Percentiles rank a stretch among this genome's conserved stretches.
Evolutionary conservation across 2,113 vertebrate species (phyloP).

Genomic region (Gulo gulo): DNA sequence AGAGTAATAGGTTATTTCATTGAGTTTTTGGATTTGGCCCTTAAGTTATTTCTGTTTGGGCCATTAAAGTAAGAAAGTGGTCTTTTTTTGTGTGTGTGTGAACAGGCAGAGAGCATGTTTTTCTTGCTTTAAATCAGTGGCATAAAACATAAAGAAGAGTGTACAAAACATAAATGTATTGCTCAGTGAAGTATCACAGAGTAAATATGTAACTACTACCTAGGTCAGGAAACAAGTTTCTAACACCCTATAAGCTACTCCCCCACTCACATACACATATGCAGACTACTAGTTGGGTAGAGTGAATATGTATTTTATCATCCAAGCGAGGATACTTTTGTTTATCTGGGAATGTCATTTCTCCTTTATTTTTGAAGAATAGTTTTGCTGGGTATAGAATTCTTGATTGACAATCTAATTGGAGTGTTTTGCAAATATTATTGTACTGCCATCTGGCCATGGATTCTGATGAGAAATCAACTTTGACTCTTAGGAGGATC

Average conservation of each 20-base stretch:
- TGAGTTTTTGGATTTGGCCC: not conserved
- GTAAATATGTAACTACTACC: not conserved
- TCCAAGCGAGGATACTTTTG: not conserved
- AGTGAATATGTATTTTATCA: not conserved
- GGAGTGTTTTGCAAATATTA: not conserved
- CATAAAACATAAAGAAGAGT: not conserved
- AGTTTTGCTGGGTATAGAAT: slow-evolving; percentile 30
- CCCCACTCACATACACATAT: accelerated
- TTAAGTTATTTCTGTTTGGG: not conserved
- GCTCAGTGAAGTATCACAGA: not conserved
- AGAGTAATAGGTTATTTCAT: not conserved
- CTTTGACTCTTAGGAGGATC: not conserved
- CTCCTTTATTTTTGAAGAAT: not conserved
- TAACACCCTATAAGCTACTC: accelerated
- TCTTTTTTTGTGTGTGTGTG: not conserved
- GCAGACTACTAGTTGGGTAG: not conserved
- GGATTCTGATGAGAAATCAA: not conserved
- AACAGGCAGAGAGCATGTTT: not conserved
- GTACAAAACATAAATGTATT: not conserved
- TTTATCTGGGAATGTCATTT: not conserved
- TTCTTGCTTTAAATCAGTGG: not conserved
- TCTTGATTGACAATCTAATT: not conserved
- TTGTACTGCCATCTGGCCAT: not conserved
- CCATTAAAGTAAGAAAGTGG: not conserved
- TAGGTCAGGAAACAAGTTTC: not conserved